A percentile compares a stretch with the other conserved stretches of the same genome.
Evolutionary conservation across 2,113 vertebrate genomes (phyloP).

Genomic region (Orientallactaga bullata): DNA sequence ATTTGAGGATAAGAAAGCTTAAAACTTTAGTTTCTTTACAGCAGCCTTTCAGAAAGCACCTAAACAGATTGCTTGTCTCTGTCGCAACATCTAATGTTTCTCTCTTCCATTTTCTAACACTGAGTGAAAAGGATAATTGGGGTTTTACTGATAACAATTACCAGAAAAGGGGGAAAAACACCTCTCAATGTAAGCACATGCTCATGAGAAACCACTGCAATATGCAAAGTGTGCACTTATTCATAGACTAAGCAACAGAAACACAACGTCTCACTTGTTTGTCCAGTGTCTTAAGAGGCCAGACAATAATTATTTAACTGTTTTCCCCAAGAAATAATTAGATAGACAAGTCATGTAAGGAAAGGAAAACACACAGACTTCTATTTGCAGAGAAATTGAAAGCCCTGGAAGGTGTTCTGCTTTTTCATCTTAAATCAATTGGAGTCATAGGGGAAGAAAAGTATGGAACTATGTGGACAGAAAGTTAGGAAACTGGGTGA

Average conservation of each 20-base stretch:
- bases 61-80: slow-evolving; percentile 19
- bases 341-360: background rate
- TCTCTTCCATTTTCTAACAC: slow-evolving; percentile 56
- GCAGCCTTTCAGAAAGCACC: slow-evolving; percentile 50
- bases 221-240: background rate
- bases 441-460: background rate
- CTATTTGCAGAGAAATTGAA: background rate
- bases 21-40: slow-evolving; percentile 59
- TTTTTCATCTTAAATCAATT: background rate
- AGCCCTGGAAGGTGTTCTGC: background rate
- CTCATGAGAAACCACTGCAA: background rate
- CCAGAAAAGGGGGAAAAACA: background rate
- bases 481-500: background rate
- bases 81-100: slow-evolving; percentile 51
- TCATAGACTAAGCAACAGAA: background rate
- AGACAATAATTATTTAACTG: slow-evolving; percentile 29
- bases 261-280: background rate
- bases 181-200: background rate
- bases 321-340: background rate
- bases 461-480: background rate
- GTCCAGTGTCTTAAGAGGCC: background rate
- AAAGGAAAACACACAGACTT: slow-evolving; percentile 36
- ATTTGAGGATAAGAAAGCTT: slow-evolving; percentile 63
- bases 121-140: background rate
- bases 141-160: slow-evolving; percentile 47